These are phyloP conservation scores for Tachypleus tridentatus DNA, from an alignment of 1,140 invertebrate species.

Conservation along the genomic window DNA sequence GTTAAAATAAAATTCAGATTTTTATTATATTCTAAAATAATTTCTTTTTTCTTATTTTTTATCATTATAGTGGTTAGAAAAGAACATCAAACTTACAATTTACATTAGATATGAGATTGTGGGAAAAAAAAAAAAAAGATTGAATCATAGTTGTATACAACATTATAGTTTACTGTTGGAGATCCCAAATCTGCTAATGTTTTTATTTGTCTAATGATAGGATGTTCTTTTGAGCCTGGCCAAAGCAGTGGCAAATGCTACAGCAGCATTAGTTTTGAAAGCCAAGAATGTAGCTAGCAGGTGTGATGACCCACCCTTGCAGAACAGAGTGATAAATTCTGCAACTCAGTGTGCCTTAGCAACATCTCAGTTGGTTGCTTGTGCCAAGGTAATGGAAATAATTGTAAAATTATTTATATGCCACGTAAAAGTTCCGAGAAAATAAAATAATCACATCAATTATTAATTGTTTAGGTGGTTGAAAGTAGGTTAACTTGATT, in stretches of 20 bases:
- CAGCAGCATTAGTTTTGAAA: conserved; percentile 84
- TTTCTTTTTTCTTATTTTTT: too few relatives aligned
- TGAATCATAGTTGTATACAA: too few relatives aligned
- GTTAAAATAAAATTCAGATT: too few relatives aligned
- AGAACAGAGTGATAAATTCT: conserved; percentile 80
- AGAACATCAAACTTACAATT: too few relatives aligned
- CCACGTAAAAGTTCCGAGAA: not conserved
- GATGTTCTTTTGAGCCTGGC: conserved; percentile 79
- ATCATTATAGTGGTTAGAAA: too few relatives aligned
- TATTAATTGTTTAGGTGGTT: conserved; percentile 4
- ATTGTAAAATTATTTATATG: too few relatives aligned
- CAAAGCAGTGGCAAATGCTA: conserved; percentile 93
- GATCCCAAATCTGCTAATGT: too few relatives aligned
- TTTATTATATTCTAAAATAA: too few relatives aligned
- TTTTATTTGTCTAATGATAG: conserved; percentile 9
- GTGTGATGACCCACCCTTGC: conserved; percentile 48
- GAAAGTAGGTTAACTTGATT: not conserved
- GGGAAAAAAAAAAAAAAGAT: too few relatives aligned
- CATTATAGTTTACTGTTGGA: too few relatives aligned
- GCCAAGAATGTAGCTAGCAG: conserved; percentile 86
- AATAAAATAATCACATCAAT: conserved; percentile 4
- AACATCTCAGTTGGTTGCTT: conserved; percentile 94
- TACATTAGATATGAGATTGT: too few relatives aligned
- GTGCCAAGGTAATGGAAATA: conserved; percentile 59
- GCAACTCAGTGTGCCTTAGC: conserved; percentile 94